These are phyloP conservation scores for Aphrocallistes beatrix DNA, from an alignment of 37 sponge, comb jelly and placozoan genomes.

Conservation along the genomic window DNA sequence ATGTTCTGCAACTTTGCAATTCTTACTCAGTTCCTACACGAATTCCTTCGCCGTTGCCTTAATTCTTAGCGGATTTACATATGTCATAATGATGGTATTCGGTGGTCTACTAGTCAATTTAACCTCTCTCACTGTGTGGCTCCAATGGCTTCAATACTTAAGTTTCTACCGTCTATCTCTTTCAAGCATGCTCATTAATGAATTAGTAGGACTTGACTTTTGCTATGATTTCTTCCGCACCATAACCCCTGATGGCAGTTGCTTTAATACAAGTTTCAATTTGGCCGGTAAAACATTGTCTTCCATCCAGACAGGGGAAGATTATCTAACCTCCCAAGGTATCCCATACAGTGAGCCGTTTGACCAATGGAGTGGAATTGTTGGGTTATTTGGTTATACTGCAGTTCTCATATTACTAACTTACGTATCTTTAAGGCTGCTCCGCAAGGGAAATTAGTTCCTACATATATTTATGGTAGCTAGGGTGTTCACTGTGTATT, in stretches of 20 bases:
- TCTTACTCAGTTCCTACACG: neutral
- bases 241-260: neutral
- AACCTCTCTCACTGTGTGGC: conserved; percentile 36
- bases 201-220: neutral
- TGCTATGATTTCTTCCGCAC: neutral
- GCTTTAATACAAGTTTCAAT: neutral
- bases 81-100: conserved; percentile 31
- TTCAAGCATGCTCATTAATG: neutral
- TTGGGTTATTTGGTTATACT: neutral
- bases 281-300: neutral
- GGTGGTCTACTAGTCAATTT: conserved; percentile 54
- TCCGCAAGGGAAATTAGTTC: neutral
- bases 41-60: neutral
- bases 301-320: neutral
- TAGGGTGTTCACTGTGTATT: no score
- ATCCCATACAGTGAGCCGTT: neutral
- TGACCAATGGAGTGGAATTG: neutral
- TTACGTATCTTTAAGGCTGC: neutral
- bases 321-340: neutral
- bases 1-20: neutral
- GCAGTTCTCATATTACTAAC: neutral
- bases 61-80: neutral
- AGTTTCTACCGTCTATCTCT: conserved; percentile 33
- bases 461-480: no score
- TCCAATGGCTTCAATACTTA: conserved; percentile 61